Conservation (phyloP, 2,797 vertebrate genomes). For the Rhinichthys osculus region DNA sequence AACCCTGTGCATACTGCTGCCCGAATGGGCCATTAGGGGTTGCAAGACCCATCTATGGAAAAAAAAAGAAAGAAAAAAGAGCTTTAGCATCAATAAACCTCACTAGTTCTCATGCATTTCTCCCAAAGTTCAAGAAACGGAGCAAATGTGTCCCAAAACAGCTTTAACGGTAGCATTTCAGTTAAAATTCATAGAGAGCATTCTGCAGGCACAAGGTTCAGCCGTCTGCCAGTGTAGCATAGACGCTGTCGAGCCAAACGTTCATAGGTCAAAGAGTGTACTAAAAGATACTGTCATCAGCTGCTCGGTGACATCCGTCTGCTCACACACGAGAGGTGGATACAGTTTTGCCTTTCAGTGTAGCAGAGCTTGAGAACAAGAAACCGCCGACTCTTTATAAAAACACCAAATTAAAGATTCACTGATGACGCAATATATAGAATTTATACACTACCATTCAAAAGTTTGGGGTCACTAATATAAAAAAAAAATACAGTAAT, state of each 20-base stretch:
- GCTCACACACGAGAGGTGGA: neutral
- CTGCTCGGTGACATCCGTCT: constrained; percentile 7
- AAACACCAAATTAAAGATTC: neutral
- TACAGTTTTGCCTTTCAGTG: neutral
- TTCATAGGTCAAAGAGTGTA: constrained; percentile 12
- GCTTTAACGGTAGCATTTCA: neutral
- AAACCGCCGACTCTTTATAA: neutral
- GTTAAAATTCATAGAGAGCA: constrained; percentile 11
- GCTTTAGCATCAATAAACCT: neutral
- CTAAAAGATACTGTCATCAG: constrained; percentile 31
- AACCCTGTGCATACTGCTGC: constrained; percentile 87
- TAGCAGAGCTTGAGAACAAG: neutral
- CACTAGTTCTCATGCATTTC: neutral
- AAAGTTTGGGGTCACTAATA: neutral
- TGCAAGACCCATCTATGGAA: constrained; percentile 85
- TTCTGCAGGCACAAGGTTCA: neutral
- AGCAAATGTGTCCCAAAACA: neutral
- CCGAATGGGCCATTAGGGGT: constrained; percentile 87
- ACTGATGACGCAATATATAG: neutral
- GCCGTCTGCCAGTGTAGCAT: neutral
- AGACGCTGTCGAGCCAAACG: neutral
- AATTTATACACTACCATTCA: neutral
- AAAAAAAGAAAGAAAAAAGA: neutral
- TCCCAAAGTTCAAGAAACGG: neutral
- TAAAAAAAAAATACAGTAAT: neutral